Evolutionary conservation across 2,888 invertebrate genomes (phyloP).

Genomic region (Anarsia innoxiella): DNA sequence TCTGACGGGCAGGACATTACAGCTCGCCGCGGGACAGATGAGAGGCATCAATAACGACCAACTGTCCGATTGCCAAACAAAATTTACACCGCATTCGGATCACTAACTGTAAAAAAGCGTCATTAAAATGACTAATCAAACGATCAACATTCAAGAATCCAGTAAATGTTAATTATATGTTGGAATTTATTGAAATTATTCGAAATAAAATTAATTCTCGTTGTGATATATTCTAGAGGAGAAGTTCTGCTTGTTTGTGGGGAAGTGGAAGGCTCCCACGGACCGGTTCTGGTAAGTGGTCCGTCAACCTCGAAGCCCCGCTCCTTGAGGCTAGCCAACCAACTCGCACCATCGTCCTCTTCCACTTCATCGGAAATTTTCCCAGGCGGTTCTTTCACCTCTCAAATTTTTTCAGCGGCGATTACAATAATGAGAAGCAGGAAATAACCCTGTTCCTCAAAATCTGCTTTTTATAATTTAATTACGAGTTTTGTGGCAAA

Average conservation of each 20-base stretch:
- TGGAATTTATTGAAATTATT: slow-evolving; percentile 60
- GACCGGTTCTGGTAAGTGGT: slow-evolving; percentile 53
- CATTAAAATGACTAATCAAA: slow-evolving; percentile 67
- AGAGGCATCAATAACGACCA: slow-evolving; percentile 47
- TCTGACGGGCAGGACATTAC: slow-evolving; percentile 35
- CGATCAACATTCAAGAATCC: slow-evolving; percentile 61
- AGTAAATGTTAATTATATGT: slow-evolving; percentile 64
- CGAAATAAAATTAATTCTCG: slow-evolving; percentile 54
- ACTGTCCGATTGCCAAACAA: slow-evolving; percentile 43
- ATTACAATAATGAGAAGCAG: too few species aligned
- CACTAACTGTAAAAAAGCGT: slow-evolving; percentile 61
- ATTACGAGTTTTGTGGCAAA: too few species aligned
- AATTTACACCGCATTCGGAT: slow-evolving; percentile 59
- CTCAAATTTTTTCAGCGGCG: too few species aligned
- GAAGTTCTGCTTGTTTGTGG: slow-evolving; percentile 39
- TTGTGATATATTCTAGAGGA: slow-evolving; percentile 43
- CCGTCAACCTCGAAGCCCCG: slow-evolving; percentile 34
- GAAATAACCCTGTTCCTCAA: too few species aligned
- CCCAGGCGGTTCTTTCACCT: too few species aligned
- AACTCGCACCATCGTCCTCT: too few species aligned
- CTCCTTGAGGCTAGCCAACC: slow-evolving; percentile 9
- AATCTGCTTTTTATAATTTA: too few species aligned
- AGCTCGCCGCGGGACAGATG: slow-evolving; percentile 38
- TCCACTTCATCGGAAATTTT: too few species aligned
- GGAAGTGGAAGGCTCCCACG: slow-evolving; percentile 43